A percentile compares a stretch with the other conserved stretches of the same genome.
These are phyloP conservation scores for Camponotus pennsylvanicus DNA, from an alignment of 1,140 invertebrate species.

Conservation along the genomic window DNA sequence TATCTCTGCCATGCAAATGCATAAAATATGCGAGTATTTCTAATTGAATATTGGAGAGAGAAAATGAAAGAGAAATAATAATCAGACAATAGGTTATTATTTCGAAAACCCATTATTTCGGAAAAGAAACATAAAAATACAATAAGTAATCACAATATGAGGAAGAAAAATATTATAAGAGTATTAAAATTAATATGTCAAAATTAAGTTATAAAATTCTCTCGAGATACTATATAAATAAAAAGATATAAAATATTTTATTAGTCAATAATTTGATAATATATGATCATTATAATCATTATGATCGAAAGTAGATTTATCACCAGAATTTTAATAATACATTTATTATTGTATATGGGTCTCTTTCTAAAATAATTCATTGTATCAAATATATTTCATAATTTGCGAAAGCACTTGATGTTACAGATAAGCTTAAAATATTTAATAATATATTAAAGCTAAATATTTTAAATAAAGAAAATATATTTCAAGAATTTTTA, in stretches of 20 bases:
- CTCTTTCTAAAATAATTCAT: background rate
- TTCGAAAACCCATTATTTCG: background rate
- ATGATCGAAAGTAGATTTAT: background rate
- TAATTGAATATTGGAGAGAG: conserved; percentile 12
- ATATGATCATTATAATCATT: conserved; percentile 4
- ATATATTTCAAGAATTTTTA: background rate
- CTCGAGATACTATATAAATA: no score
- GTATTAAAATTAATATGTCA: conserved; percentile 5
- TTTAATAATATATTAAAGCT: no score
- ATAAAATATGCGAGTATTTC: conserved; percentile 48
- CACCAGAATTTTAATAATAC: conserved; percentile 21
- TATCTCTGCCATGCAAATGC: background rate
- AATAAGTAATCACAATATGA: background rate
- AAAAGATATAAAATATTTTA: background rate
- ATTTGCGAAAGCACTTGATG: conserved; percentile 6
- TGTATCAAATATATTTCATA: conserved; percentile 17
- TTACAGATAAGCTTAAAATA: background rate
- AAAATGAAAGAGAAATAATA: conserved; percentile 27
- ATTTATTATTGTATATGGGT: conserved; percentile 4
- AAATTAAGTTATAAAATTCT: background rate
- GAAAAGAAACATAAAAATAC: conserved; percentile 5
- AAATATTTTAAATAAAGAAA: background rate
- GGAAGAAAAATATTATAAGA: conserved; percentile 21
- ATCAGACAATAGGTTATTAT: background rate
- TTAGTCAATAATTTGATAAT: background rate